Base-by-base conservation (phyloP, 2,797 vertebrate genomes). In the Acanthurus tractus region DNA sequence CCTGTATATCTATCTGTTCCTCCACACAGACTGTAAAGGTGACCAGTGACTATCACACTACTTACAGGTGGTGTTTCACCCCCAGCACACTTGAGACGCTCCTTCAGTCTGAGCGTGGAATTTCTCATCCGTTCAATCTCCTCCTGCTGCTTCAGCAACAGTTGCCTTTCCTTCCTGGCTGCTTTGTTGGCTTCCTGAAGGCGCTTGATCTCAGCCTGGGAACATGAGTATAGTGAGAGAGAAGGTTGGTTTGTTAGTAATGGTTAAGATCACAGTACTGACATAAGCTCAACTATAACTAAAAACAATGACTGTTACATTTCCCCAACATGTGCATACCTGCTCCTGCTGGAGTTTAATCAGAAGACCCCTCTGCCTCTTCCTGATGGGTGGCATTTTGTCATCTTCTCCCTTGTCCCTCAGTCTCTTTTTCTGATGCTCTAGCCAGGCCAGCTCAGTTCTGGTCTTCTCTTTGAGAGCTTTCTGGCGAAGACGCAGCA, bases 401-500 rank as follows among this genome's bases (percentile, higher is more conserved):
- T 99, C 98, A 92, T 99, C 98, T 81, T 99, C 97, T 61, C 98
- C 98, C 83, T 99, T 99, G 92, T 98, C 97, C 90, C 97, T 92
- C 34, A 99, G 94, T 81, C 92, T 96, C 96, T 95, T 97, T 87
- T 97, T 99, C 80, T 99, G 97, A 86, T 99, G 98, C 65, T 99
- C 97, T 12, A 99, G 93, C 98, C 98, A 99, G 57, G 97, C 98
- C 73, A 99, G 90, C 29, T 99, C 98, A 12, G 98, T 96, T 76
- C 94, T 96, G 4, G 97, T 97, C 87, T 99, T 99, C 88, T 99
- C 98, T 83, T 97, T 97, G 52, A 99, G 92, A 25, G 98, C 98
- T 88, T 97, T 98, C 85, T 99, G 97, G 1, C 98, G 96, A 38
- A 99, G 96, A 22, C 93, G 96, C 75, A 99, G 94, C 34, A 99